Base-by-base conservation (phyloP, 1,140 invertebrate genomes). In the Sitophilus oryzae region DNA sequence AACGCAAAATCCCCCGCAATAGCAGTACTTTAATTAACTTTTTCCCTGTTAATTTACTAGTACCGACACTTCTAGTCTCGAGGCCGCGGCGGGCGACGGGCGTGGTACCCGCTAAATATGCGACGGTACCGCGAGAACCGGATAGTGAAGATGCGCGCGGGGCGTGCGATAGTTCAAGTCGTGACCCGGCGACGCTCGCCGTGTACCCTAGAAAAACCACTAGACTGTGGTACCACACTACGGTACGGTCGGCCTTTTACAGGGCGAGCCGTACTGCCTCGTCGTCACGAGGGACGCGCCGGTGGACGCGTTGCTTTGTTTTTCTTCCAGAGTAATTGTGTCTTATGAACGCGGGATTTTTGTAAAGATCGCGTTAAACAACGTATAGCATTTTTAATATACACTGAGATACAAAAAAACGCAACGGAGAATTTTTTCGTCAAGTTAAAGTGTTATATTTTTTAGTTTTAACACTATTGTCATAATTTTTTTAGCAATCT, bases 131-230 rank as follows among this genome's bases (percentile, higher is more conserved):
- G 55, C 55, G 55, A 57, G 55, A 57, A 57, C 55, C 46, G 54
- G 34, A 49, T 37, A 44, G 51, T 56, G 62, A 64, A 66, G 64
- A 66, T 64, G 64, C 62, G 64, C 64, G 63, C 37, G 52, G 57
- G 62, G 60, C 62, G 62, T 62, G 64, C 62, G 58, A 62, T 64
- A 64, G 64, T 62, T 66, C 64, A 62, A 66, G 62, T 50, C 64
- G 62, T 62, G 64, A 62, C 64, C 64, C 64, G 25, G 11, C 25
- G 25, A 11, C 11, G 54, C 50, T n/a, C 14, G 22, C 38, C 36
- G 47, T 52, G 59, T 62, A 61, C 64, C 60, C 64, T 51, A 66
- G 56, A 66, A 66, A 64, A 66, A 55, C 60, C 58, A 63, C 58
- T 56, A 62, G 60, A 60, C 59, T 63, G 59, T 60, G 53, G 53